Conservation (phyloP, 2,888 invertebrate genomes). For the Meghimatium bilineatum region DNA sequence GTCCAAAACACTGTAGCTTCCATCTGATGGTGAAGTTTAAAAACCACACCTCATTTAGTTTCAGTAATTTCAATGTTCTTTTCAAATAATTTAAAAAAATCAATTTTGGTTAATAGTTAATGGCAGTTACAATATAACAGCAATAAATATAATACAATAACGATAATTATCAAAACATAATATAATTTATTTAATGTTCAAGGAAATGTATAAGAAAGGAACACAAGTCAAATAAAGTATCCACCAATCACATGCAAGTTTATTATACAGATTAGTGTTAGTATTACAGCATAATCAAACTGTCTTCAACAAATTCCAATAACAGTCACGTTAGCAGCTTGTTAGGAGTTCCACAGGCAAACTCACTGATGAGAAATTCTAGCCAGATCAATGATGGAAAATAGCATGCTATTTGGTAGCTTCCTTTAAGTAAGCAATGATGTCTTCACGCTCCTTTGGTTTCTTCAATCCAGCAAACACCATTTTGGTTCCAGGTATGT, state of each 20-base stretch:
- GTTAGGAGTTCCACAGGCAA: not conserved
- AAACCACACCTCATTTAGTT: too few species aligned
- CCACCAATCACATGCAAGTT: not conserved
- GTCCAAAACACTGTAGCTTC: too few species aligned
- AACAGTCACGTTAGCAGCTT: not conserved
- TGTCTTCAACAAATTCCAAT: not conserved
- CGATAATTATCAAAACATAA: not conserved
- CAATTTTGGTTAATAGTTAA: too few species aligned
- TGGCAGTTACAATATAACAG: too few species aligned
- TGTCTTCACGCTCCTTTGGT: conserved; percentile 92
- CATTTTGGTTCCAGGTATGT: conserved; percentile 99
- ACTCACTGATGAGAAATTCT: not conserved
- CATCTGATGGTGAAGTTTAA: too few species aligned
- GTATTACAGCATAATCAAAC: not conserved
- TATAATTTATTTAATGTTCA: too few species aligned
- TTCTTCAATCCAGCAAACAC: conserved; percentile 99
- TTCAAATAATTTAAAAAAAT: too few species aligned
- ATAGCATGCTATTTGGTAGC: not conserved
- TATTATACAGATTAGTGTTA: not conserved
- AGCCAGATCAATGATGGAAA: not conserved
- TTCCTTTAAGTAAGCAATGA: conserved; percentile 94
- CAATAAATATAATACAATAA: not conserved
- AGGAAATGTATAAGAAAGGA: not conserved
- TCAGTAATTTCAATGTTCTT: too few species aligned
- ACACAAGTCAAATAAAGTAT: not conserved